Evolutionary conservation across 2,113 vertebrate species (phyloP), one percentile per base, ranked within the genome.

Genomic region (Chauna torquata): DNA sequence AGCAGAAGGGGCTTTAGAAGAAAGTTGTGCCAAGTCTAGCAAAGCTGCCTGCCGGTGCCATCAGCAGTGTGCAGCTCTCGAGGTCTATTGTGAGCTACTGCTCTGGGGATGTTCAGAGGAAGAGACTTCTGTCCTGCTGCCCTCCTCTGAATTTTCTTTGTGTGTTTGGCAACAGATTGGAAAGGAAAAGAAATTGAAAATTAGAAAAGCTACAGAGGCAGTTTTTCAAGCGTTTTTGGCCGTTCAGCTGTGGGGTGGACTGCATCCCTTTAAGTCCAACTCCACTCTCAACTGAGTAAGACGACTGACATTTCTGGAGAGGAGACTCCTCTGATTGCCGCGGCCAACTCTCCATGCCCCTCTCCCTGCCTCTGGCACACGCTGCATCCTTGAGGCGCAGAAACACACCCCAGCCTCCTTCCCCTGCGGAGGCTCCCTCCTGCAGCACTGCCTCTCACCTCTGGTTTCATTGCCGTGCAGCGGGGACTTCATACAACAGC

Each of bases 91-190:
- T n/a, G 70, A 76, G 47, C 74, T 68, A n/a, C 85, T 69, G 75
- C 79, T 84, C 32, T 19, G 11, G 62, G 36, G 34, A 11, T 8
- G 6, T 11, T 44, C 94, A 62, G 40, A 49, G 62, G 65, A 88
- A 86, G 17, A 2, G 0, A 11, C 47, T 80, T 90, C 30, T 28
- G 62, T 5, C 7, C 44, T 61, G 44, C 90, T 85, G 78, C 40
- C 92, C 50, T 82, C 65, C 75, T 30, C 49, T 82, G 90, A 36
- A 42, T 68, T 50, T 45, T 61, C 32, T 18, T 66, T 30, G 27
- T 32, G 38, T 2, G 0, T 38, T 74, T 57, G 49, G 72, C 55
- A 86, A 28, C 0, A 2, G 47, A 24, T 66, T 70, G 66, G 49
- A 62, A 72, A 71, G 64, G 0, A 2, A 81, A 88, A 76, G 12